A percentile compares a stretch with the other conserved stretches of the same genome.
These are phyloP conservation scores for Menidia menidia DNA, from an alignment of 2,797 vertebrate species.

Conservation along the genomic window DNA sequence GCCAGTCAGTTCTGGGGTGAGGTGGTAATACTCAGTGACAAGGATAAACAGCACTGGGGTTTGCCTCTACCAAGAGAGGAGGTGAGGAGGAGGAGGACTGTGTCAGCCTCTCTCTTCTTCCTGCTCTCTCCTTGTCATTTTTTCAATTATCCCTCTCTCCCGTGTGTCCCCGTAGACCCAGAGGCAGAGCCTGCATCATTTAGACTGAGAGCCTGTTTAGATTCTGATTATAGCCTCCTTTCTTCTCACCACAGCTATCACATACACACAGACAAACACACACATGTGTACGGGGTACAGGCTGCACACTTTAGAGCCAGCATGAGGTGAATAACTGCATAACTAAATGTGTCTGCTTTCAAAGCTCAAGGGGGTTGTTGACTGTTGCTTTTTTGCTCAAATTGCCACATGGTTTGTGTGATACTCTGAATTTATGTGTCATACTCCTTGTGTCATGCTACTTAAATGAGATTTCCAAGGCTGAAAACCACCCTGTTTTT, in stretches of 20 bases:
- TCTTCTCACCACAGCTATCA: conserved; percentile 55
- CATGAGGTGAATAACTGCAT: conserved; percentile 52
- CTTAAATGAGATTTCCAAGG: conserved; percentile 39
- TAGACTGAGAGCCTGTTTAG: conserved; percentile 85
- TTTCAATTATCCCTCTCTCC: conserved; percentile 84
- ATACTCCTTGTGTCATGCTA: conserved; percentile 17
- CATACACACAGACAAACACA: conserved; percentile 22
- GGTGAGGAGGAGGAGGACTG: conserved; percentile 48
- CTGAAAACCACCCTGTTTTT: not conserved
- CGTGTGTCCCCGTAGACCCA: conserved; percentile 72
- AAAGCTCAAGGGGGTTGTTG: conserved; percentile 21
- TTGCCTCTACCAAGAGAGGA: conserved; percentile 69
- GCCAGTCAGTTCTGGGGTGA: conserved; percentile 64
- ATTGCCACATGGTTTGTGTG: conserved; percentile 8
- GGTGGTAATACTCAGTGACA: conserved; percentile 85
- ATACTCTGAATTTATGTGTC: not conserved
- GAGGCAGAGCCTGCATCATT: conserved; percentile 78
- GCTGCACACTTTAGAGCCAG: conserved; percentile 42
- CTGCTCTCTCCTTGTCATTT: conserved; percentile 82
- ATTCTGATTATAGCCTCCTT: conserved; percentile 81
- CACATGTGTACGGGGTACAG: not conserved
- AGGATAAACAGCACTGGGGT: conserved; percentile 84
- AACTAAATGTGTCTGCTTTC: conserved; percentile 52
- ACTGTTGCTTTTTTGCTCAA: conserved; percentile 17
- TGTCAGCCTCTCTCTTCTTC: conserved; percentile 72